A percentile compares a stretch with the other conserved stretches of the same genome.
Evolutionary conservation across 2,888 invertebrate genomes (phyloP).

Genomic region (Rhorus exstirpatorius): DNA sequence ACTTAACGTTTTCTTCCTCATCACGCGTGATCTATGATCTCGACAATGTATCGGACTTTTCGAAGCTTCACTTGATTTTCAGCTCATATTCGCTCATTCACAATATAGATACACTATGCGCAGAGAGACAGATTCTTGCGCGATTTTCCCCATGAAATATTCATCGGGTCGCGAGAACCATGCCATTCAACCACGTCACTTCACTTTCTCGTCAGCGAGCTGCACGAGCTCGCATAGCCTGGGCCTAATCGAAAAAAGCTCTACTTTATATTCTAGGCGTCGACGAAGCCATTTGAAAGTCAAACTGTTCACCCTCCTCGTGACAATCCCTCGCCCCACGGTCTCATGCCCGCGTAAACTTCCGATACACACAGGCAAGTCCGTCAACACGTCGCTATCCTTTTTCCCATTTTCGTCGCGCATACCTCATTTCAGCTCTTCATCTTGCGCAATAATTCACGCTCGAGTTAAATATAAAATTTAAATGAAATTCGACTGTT

Average conservation of each 20-base stretch:
- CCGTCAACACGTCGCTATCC: slow-evolving; percentile 37
- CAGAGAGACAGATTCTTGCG: slow-evolving; percentile 43
- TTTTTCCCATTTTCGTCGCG: slow-evolving; percentile 24
- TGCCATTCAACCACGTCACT: slow-evolving; percentile 61
- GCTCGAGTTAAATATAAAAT: too few relatives aligned
- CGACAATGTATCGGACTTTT: slow-evolving; percentile 5
- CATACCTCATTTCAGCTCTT: slow-evolving; percentile 1
- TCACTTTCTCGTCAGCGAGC: slow-evolving; percentile 57
- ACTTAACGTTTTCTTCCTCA: slow-evolving; percentile 6
- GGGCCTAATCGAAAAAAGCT: slow-evolving; percentile 71
- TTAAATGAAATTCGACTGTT: too few relatives aligned
- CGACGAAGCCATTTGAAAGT: slow-evolving; percentile 77
- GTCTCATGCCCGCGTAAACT: slow-evolving; percentile 68
- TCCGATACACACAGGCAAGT: slow-evolving; percentile 66
- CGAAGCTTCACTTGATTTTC: slow-evolving; percentile 10
- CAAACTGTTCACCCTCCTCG: slow-evolving; percentile 76
- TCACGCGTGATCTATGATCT: slow-evolving; percentile 5
- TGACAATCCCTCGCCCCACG: slow-evolving; percentile 16
- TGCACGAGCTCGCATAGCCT: neutral
- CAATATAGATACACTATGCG: neutral
- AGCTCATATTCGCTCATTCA: neutral
- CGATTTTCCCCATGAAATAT: slow-evolving; percentile 75
- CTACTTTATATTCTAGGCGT: slow-evolving; percentile 76
- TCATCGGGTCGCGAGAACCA: slow-evolving; percentile 71
- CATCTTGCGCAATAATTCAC: too few relatives aligned